These are phyloP conservation scores for Reticulitermes speratus DNA, from an alignment of 1,140 invertebrate genomes.

Conservation along the genomic window DNA sequence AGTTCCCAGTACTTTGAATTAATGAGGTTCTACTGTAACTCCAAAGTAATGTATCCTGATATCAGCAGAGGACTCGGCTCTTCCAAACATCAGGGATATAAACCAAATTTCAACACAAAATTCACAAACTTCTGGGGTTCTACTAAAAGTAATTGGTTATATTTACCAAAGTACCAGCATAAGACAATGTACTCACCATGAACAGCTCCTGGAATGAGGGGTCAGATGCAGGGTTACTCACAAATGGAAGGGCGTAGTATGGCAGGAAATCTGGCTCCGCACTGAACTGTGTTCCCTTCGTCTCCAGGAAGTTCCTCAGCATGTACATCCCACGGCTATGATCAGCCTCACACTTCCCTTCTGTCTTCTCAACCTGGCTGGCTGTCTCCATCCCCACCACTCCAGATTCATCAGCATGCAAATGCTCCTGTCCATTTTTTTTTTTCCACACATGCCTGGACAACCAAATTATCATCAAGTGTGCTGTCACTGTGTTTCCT, in stretches of 20 bases:
- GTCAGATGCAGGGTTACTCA: conserved; percentile 55
- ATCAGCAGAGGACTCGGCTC: too few species aligned
- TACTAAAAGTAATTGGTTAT: not conserved
- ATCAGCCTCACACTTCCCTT: conserved; percentile 34
- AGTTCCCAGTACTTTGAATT: too few species aligned
- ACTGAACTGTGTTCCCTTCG: conserved; percentile 52
- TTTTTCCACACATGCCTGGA: not conserved
- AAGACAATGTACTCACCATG: conserved; percentile 43
- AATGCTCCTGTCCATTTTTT: not conserved
- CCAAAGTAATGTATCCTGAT: too few species aligned
- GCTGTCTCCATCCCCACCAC: not conserved
- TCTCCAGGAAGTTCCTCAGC: conserved; percentile 55
- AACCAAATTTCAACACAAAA: too few species aligned
- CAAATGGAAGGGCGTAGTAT: conserved; percentile 59
- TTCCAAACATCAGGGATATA: too few species aligned
- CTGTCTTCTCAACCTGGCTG: not conserved
- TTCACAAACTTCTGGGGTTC: not conserved
- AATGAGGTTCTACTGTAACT: too few species aligned
- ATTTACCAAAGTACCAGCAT: not conserved
- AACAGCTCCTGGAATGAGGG: conserved; percentile 57
- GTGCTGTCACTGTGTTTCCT: conserved; percentile 34
- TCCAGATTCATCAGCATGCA: not conserved
- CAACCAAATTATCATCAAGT: too few species aligned
- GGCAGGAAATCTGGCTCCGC: conserved; percentile 56
- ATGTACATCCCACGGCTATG: conserved; percentile 47